These are phyloP conservation scores for Lasioglossum morio DNA, from an alignment of 2,888 invertebrate species.

Conservation along the genomic window DNA sequence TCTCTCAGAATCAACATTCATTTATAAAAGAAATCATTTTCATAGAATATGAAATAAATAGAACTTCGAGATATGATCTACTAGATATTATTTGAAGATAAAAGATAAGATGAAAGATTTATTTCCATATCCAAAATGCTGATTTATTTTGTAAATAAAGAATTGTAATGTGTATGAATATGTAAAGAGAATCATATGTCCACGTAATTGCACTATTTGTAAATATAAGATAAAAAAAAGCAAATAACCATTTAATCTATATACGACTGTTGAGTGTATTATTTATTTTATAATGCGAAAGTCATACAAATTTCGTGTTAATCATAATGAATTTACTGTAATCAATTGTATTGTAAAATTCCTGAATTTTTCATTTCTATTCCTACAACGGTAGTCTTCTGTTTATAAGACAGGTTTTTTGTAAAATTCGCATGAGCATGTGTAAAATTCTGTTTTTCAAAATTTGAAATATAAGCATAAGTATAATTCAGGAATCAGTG, in stretches of 20 bases:
- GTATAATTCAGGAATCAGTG: constrained; percentile 64
- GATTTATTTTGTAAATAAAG: constrained; percentile 17
- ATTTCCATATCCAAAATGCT: background rate
- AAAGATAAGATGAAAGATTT: background rate
- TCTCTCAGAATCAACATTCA: background rate
- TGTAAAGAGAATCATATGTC: background rate
- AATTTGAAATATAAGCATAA: constrained; percentile 24
- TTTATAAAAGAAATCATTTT: background rate
- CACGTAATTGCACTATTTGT: constrained; percentile 34
- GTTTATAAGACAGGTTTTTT: background rate
- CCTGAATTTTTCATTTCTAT: constrained; percentile 32
- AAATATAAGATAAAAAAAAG: constrained; percentile 39
- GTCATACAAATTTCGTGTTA: constrained; percentile 33
- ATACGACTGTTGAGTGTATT: constrained; percentile 32
- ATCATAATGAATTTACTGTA: constrained; percentile 27
- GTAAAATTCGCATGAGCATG: background rate
- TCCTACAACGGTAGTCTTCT: background rate
- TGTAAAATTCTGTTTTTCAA: background rate
- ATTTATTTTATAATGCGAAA: constrained; percentile 53
- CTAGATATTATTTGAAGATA: background rate
- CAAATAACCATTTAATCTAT: constrained; percentile 26
- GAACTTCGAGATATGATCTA: background rate
- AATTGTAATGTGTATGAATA: background rate
- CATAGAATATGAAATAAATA: background rate
- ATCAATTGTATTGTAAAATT: constrained; percentile 29